Conservation (phyloP, 1,140 invertebrate genomes). For the Drosophila repletoides region DNA sequence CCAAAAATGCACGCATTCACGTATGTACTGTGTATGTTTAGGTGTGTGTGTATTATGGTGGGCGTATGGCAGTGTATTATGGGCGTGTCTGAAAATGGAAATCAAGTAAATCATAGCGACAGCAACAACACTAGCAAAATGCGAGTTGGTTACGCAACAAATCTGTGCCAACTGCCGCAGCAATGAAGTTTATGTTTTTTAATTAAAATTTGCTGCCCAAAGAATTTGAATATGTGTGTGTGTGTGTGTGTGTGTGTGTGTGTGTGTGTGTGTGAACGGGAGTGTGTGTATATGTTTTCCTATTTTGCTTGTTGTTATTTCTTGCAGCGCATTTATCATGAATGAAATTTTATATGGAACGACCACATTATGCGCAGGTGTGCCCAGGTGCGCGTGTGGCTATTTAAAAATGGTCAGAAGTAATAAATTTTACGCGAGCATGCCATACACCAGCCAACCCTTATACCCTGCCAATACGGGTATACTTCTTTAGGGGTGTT, state of each 20-base stretch:
- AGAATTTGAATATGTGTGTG: conserved; percentile 39
- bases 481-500: no score
- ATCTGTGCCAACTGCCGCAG: conserved; percentile 45
- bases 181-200: conserved; percentile 74
- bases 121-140: conserved; percentile 11
- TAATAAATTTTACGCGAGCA: conserved; percentile 60
- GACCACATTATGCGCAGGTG: conserved; percentile 77
- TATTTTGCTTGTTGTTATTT: conserved; percentile 43
- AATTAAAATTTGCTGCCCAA: conserved; percentile 64
- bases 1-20: no score
- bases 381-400: conserved; percentile 72
- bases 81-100: conserved; percentile 14
- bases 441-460: conserved; percentile 10
- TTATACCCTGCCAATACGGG: no score
- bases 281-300: conserved; percentile 10
- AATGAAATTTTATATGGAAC: conserved; percentile 55
- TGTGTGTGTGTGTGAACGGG: not conserved
- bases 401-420: conserved; percentile 76
- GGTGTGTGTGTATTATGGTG: not conserved
- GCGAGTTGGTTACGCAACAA: conserved; percentile 34
- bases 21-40: not conserved
- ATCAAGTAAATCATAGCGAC: conserved; percentile 39
- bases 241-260: not conserved
- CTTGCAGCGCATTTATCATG: conserved; percentile 48
- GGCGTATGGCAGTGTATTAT: not conserved